Evolutionary conservation across 1,140 invertebrate genomes (phyloP), one percentile per base, ranked within the genome.

Genomic region (Pseudomyrmex concolor): DNA sequence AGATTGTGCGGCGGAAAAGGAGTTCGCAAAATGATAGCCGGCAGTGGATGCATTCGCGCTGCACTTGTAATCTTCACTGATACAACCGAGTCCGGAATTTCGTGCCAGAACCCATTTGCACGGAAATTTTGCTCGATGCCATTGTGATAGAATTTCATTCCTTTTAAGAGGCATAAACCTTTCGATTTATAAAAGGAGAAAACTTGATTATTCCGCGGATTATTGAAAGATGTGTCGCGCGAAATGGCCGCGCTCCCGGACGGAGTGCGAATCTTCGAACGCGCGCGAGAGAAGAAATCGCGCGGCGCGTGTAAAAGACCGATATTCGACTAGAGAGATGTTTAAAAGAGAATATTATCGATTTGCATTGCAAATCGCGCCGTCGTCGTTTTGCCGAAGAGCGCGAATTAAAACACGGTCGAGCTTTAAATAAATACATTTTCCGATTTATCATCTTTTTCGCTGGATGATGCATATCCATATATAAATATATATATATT

Each of bases 241-340:
- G 50, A 51, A 51, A 73, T 82, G 68, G 34, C 25, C 34, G 34
- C 34, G 34, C 34, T 34, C 4, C 34, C n/a, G n/a, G n/a, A n/a
- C n/a, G n/a, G 34, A 62, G 22, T 55, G 22, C 64, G 34, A 50
- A 8, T 68, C 51, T 17, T 25, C 15, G 1, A 2, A 43, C 48
- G 54, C 7, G 54, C 7, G 57, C 13, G 12, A 25, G 7, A 34
- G 55, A 12, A 71, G 68, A 70, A 80, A 70, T 71, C 60, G 48
- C 7, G 50, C 34, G 34, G 34, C 34, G 34, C 25, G n/a, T 19
- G 80, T 71, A 54, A 73, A 83, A 83, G 64, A 78, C 76, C 87
- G 87, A 90, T 90, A 90, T 91, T 91, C 89, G 90, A 91, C 91
- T 91, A 91, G 89, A 84, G 89, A 84, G 82, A 25, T 77, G 81